Conservation (phyloP, 2,797 vertebrate genomes). For the Potorous gilbertii region DNA sequence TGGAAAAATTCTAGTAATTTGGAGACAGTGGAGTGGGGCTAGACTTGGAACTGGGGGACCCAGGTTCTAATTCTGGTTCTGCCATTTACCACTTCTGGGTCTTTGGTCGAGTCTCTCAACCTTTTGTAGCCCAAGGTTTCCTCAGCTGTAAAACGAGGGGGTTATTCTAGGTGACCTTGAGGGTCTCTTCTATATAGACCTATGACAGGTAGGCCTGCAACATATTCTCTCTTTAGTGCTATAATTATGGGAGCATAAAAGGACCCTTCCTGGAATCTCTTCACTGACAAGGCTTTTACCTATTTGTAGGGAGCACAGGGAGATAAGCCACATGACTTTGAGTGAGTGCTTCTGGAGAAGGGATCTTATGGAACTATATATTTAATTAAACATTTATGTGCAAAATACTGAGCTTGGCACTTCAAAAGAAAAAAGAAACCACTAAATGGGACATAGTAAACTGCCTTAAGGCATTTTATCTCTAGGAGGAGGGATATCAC, state of each 20-base stretch:
- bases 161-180: not conserved
- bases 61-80: not conserved
- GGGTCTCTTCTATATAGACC: not conserved
- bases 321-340: not conserved
- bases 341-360: not conserved
- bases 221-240: not conserved
- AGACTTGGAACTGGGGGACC: not conserved
- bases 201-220: not conserved
- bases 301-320: not conserved
- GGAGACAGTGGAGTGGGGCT: not conserved
- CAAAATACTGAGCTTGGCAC: not conserved
- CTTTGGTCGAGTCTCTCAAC: not conserved
- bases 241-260: not conserved
- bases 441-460: not conserved
- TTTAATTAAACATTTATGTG: conserved; percentile 7
- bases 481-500: not conserved
- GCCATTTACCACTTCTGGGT: not conserved
- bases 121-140: not conserved
- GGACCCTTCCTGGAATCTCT: not conserved
- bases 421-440: not conserved
- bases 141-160: not conserved
- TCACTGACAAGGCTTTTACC: not conserved
- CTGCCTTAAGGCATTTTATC: not conserved
- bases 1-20: not conserved
- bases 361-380: not conserved